Evolutionary conservation across 2,113 vertebrate species (phyloP).

Genomic region (Physeter macrocephalus): DNA sequence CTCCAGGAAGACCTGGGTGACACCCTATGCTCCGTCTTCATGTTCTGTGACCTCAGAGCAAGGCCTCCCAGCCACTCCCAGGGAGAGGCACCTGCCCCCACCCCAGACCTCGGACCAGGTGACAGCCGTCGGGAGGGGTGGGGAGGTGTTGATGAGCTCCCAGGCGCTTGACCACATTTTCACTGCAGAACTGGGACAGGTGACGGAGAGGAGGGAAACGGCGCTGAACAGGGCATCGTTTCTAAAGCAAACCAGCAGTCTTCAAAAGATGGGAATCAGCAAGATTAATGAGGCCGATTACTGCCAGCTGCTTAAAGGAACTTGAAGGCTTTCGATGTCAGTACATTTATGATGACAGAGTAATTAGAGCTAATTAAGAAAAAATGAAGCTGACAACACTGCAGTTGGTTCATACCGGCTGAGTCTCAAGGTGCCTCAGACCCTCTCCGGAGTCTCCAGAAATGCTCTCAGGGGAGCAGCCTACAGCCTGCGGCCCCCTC

Average conservation of each 20-base stretch:
- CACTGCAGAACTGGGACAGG: neutral
- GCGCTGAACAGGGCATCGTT: neutral
- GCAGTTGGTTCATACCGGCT: neutral
- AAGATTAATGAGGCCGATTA: slow-evolving; percentile 47
- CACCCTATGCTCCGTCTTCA: neutral
- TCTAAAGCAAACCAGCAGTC: slow-evolving; percentile 10
- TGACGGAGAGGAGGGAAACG: neutral
- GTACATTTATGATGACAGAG: slow-evolving; percentile 58
- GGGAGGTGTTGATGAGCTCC: neutral
- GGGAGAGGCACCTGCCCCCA: neutral
- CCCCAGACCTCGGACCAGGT: neutral
- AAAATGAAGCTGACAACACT: slow-evolving; percentile 40
- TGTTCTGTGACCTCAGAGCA: neutral
- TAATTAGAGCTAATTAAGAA: slow-evolving; percentile 68
- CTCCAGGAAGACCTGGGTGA: neutral
- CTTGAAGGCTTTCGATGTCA: slow-evolving; percentile 44
- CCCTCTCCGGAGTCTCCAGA: neutral
- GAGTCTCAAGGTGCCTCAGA: neutral
- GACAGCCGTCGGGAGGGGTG: fast-evolving
- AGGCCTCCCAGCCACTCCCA: neutral
- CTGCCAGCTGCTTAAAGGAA: slow-evolving; percentile 58
- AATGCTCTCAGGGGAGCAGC: neutral
- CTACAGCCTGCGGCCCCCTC: neutral
- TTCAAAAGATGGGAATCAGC: neutral
- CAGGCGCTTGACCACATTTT: too few relatives aligned